These are phyloP conservation scores for Periplaneta americana DNA, from an alignment of 1,140 invertebrate species.

Conservation along the genomic window DNA sequence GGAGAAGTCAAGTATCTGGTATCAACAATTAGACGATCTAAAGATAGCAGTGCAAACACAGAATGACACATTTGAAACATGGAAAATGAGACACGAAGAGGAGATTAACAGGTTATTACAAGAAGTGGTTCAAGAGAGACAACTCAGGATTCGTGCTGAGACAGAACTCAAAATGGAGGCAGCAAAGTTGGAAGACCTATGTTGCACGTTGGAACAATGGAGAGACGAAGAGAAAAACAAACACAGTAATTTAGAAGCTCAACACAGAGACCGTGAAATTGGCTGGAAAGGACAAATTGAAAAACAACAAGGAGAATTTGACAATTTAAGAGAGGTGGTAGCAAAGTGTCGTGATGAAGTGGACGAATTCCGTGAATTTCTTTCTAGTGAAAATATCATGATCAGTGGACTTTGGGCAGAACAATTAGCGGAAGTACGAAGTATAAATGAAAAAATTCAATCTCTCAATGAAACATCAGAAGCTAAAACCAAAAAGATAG, in stretches of 20 bases:
- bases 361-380: constrained; percentile 19
- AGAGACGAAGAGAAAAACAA: not conserved
- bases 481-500: not conserved
- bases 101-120: not conserved
- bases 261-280: not conserved
- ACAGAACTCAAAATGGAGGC: not conserved
- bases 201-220: not conserved
- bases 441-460: constrained; percentile 19
- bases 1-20: not conserved
- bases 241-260: not conserved
- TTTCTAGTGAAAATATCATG: constrained; percentile 32
- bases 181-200: not conserved
- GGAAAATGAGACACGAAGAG: not conserved
- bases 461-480: not conserved
- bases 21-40: not conserved
- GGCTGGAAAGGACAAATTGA: not conserved
- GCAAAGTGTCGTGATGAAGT: not conserved
- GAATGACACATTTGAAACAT: not conserved
- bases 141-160: not conserved
- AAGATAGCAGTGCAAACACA: not conserved
- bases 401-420: constrained; percentile 35
- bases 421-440: constrained; percentile 30
- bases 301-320: not conserved
- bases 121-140: not conserved
- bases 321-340: not conserved